A percentile compares a stretch with the other conserved stretches of the same genome.
Evolutionary conservation across 2,797 vertebrate genomes (phyloP).

Genomic region (Amblyraja radiata): DNA sequence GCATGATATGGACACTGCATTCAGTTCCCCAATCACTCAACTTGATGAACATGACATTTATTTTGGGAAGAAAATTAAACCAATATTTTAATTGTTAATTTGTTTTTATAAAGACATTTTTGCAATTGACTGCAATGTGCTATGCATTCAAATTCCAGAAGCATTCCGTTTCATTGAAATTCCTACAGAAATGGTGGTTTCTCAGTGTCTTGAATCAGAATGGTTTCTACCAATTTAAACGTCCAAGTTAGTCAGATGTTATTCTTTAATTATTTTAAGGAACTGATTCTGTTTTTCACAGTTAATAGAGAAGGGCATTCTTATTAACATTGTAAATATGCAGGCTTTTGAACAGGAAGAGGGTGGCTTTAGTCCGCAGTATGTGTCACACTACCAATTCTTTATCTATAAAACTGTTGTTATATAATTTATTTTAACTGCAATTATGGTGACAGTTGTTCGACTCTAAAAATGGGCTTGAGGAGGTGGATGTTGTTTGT

Average conservation of each 20-base stretch:
- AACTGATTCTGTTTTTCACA: not conserved
- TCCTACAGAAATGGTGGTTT: not conserved
- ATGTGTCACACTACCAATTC: not conserved
- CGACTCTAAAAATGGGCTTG: conserved; percentile 4
- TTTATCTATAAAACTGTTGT: not conserved
- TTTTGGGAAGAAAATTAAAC: not conserved
- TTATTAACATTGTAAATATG: not conserved
- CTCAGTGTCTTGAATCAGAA: not conserved
- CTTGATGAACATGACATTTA: not conserved
- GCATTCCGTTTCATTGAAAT: not conserved
- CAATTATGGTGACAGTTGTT: conserved; percentile 16
- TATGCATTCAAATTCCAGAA: not conserved
- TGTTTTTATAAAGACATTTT: not conserved
- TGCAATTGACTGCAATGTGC: not conserved
- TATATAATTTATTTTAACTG: conserved; percentile 8
- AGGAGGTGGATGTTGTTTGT: not conserved
- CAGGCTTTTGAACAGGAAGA: not conserved
- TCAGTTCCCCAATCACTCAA: not conserved
- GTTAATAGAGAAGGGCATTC: not conserved
- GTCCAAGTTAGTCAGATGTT: not conserved
- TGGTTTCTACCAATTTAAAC: not conserved
- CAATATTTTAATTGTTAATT: not conserved
- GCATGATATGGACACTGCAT: not conserved
- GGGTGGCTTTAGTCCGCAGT: not conserved
- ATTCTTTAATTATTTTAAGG: not conserved